phyloP scores from a whole-genome alignment of 2,113 vertebrate genomes.

The Phalacrocorax brasilianus region DNA sequence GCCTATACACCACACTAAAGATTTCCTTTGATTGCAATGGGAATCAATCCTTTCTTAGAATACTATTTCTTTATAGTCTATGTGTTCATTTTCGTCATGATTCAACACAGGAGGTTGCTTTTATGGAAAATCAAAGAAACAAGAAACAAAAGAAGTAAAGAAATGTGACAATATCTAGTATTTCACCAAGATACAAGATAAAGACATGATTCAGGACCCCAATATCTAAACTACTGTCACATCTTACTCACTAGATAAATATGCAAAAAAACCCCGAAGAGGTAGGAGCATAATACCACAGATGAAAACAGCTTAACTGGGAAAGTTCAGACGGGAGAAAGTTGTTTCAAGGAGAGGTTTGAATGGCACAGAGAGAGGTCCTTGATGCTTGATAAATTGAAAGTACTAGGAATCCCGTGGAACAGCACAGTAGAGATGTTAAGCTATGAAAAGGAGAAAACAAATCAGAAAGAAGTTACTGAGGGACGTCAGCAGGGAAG shows the following conservation, averaged over 20 bases:
- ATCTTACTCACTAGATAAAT: not conserved
- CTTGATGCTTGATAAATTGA: not conserved
- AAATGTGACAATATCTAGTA: not conserved
- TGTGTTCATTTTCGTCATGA: not conserved
- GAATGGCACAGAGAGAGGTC: not conserved
- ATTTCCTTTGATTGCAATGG: not conserved
- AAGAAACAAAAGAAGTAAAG: not conserved
- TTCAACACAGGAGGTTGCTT: not conserved
- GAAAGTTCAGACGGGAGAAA: not conserved
- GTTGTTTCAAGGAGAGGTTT: not conserved
- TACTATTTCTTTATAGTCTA: not conserved
- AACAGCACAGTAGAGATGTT: not conserved
- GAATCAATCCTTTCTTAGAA: not conserved
- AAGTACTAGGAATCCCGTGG: not conserved
- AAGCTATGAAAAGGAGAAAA: not conserved
- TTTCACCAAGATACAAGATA: not conserved
- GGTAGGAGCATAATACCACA: not conserved
- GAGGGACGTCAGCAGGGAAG: not conserved
- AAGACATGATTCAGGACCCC: not conserved
- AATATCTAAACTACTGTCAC: not conserved
- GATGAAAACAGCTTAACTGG: not conserved
- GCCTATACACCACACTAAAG: not conserved
- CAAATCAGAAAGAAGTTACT: not conserved
- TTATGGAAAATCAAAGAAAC: not conserved
- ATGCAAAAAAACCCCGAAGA: not conserved